These are phyloP conservation scores for Argyra leucocephala DNA, from an alignment of 2,888 invertebrate species.

Conservation along the genomic window DNA sequence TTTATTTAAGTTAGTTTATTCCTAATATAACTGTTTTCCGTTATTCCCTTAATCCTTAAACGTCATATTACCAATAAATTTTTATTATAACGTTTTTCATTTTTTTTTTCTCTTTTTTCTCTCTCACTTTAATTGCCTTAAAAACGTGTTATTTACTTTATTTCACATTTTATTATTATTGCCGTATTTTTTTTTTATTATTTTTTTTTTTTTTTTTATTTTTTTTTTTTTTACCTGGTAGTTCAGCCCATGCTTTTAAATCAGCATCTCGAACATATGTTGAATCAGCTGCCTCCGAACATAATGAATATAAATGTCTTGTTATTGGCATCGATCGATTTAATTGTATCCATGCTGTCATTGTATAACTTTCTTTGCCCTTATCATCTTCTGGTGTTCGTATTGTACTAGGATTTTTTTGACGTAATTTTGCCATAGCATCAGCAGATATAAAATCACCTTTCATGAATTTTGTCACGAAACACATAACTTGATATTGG, in stretches of 20 bases:
- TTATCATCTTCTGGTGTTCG: slow-evolving; percentile 84
- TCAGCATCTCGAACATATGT: slow-evolving; percentile 72
- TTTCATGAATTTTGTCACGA: slow-evolving; percentile 79
- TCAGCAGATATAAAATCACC: slow-evolving; percentile 93
- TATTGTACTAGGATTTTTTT: slow-evolving; percentile 79
- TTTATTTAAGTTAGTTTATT: not conserved
- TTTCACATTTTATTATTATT: not conserved
- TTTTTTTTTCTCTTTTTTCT: too few species aligned
- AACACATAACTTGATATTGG: slow-evolving; percentile 83
- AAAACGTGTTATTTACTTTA: not conserved
- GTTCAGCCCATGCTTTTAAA: slow-evolving; percentile 66
- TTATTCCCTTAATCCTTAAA: not conserved
- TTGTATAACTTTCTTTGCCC: slow-evolving; percentile 70
- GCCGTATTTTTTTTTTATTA: slow-evolving; percentile 47
- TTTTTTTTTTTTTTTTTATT: not conserved
- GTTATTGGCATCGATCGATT: slow-evolving; percentile 60
- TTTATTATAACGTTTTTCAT: not conserved
- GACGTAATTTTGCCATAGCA: slow-evolving; percentile 90
- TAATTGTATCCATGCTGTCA: slow-evolving; percentile 71
- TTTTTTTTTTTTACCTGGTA: slow-evolving; percentile 57
- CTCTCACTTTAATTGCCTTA: not conserved
- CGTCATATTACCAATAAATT: slow-evolving; percentile 3
- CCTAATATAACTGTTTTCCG: not conserved
- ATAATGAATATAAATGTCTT: slow-evolving; percentile 63
- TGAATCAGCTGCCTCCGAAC: slow-evolving; percentile 64